phyloP scores from a whole-genome alignment of 2,888 invertebrate species.

The Philereme transversata region DNA sequence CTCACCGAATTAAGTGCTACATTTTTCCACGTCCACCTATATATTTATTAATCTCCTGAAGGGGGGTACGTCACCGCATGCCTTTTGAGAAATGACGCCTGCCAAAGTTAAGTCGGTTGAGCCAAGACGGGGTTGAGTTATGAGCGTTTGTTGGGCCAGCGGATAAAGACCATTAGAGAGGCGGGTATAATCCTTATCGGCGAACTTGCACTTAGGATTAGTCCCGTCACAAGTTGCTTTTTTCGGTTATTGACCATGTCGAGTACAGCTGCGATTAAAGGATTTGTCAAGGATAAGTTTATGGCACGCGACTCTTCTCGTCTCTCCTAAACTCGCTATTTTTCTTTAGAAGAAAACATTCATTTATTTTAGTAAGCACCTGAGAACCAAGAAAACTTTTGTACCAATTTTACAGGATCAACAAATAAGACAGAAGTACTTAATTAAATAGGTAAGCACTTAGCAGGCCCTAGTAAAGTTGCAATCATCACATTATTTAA shows the following conservation, averaged over 20 bases:
- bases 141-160: conserved; percentile 80
- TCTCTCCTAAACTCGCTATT: conserved; percentile 1
- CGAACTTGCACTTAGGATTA: conserved; percentile 83
- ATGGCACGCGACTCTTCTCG: conserved; percentile 22
- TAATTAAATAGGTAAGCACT: too few species aligned
- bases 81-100: conserved; percentile 84
- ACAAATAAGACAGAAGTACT: too few species aligned
- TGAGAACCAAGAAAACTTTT: too few species aligned
- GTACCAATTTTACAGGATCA: too few species aligned
- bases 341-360: background rate
- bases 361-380: too few species aligned
- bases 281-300: conserved; percentile 56
- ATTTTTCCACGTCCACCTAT: conserved; percentile 81
- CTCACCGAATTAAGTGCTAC: conserved; percentile 75
- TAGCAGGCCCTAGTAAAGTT: too few species aligned
- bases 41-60: conserved; percentile 75
- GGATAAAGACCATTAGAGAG: conserved; percentile 82
- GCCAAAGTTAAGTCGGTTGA: conserved; percentile 83
- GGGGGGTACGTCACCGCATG: conserved; percentile 73
- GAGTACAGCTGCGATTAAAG: conserved; percentile 77
- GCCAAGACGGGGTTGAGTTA: conserved; percentile 80
- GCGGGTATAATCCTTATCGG: conserved; percentile 81
- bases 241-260: conserved; percentile 73
- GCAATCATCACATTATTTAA: too few species aligned
- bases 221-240: conserved; percentile 80